Base-by-base conservation (phyloP, 2,797 vertebrate species). In the Anolis apletophallus region DNA sequence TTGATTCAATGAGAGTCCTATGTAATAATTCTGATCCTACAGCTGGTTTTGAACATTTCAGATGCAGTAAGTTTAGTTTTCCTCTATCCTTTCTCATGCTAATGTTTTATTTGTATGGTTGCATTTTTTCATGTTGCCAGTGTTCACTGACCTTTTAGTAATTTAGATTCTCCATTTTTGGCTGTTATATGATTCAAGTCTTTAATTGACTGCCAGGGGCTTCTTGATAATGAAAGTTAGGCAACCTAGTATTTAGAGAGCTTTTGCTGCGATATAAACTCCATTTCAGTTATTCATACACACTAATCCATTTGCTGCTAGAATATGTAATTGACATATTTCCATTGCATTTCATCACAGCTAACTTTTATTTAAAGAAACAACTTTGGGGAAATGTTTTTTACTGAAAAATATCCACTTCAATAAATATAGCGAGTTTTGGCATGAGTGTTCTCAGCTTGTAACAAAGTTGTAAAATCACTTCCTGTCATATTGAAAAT, bases 151-250 rank as follows among this genome's bases (percentile, higher is more conserved):
- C 81, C 67, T 87, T 87, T 73, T 87, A 71, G 68, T 79, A 83
- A 87, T 87, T 83, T 87, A 71, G 81, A 64, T 83, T 72, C 69
- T 87, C 83, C 6, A 78, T 83, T 26, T 68, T 87, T 79, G 83
- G 72, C 55, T 78, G 21, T 87, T 87, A 71, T 87, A 21, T 72
- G 78, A 79, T 79, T 72, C 50, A 29, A 29, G 52, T 79, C 74
- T 83, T 79, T 79, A 83, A 87, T 79, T 87, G 81, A 83, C 52
- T 83, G 86, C 67, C 75, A 72, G 8, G 40, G 59, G 74, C 67
- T 83, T 79, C 81, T 61, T 77, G 55, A 72, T 87, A 83, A 87
- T 77, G 68, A 75, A 83, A 87, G 55, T 52, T 72, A 73, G 54
- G 32, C 55, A 87, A 87, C 61, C 59, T 64, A 34, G 68, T 83